Base-by-base conservation (phyloP, 2,797 vertebrate species). In the Sparus aurata region DNA sequence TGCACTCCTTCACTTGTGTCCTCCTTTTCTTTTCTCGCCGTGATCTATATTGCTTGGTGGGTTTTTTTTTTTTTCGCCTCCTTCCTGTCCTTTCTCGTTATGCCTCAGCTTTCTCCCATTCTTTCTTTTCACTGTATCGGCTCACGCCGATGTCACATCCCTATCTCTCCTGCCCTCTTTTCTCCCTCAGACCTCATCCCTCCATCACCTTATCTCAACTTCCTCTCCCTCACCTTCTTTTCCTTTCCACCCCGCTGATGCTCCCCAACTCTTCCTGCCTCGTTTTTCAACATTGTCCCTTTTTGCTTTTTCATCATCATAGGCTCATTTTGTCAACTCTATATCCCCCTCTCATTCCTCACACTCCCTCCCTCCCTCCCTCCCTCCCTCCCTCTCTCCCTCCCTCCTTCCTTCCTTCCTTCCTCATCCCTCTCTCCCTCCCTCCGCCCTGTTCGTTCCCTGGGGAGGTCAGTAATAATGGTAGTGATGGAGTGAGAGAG, bases 391-490 rank as follows among this genome's bases (percentile, higher is more conserved):
- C 78, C 80, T 72, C 72, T 70, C 69, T 47, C 46, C 46, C 18
- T 16, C 41, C 11, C 43, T 85, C 80, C 12, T 15, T 46, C 61
- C 34, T 22, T 85, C 80, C 87, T 82, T 82, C 78, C 78, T 82
- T 72, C 74, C 70, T 71, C 82, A 80, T 86, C 87, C 79, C 75
- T 88, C 87, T 71, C 85, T 88, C 84, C 84, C 86, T 89, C 88
- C 91, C 90, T 87, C 87, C 92, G 71, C 89, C 85, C 89, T 73
- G 71, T 84, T 85, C 91, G 62, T 92, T 94, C 94, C 96, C 96
- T 90, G 94, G 96, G 96, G 96, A 97, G 93, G 95, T 95, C 96
- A 96, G 96, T 97, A 97, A 97, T 97, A 97, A 97, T 97, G 96
- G 96, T 96, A 96, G 96, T 97, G 96, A 97, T 97, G 96, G 96